phyloP scores from a whole-genome alignment of 2,888 invertebrate genomes.

The Drosophila imparisetae region DNA sequence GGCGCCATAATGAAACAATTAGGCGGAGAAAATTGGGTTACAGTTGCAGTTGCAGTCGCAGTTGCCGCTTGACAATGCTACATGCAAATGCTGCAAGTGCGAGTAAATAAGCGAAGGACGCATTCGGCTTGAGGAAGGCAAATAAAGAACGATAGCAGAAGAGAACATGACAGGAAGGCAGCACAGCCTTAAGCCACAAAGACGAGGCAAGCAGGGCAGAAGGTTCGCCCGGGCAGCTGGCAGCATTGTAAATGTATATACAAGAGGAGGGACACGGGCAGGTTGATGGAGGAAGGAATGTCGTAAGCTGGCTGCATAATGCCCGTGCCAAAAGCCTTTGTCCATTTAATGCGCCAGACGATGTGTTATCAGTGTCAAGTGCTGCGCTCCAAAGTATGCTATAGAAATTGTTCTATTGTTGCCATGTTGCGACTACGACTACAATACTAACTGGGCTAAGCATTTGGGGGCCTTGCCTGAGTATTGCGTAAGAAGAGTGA shows the following conservation, averaged over 20 bases:
- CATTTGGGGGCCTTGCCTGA: constrained; percentile 7
- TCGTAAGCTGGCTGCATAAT: constrained; percentile 59
- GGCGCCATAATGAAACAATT: constrained; percentile 82
- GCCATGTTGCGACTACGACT: constrained; percentile 14
- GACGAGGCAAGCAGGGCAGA: constrained; percentile 15
- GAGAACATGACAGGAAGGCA: constrained; percentile 53
- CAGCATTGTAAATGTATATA: constrained; percentile 17
- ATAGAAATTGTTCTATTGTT: constrained; percentile 53
- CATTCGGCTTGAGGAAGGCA: constrained; percentile 41
- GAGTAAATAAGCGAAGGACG: constrained; percentile 62
- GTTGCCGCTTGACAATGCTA: constrained; percentile 61
- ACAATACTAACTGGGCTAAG: constrained; percentile 38
- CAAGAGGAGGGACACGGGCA: neutral
- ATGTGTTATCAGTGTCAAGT: constrained; percentile 81
- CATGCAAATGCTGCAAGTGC: constrained; percentile 72
- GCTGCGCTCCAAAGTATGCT: constrained; percentile 68
- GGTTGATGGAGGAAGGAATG: neutral
- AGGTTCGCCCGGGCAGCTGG: constrained; percentile 1
- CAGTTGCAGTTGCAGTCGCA: constrained; percentile 47
- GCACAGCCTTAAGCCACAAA: constrained; percentile 37
- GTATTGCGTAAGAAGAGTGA: constrained; percentile 26
- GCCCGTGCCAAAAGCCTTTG: constrained; percentile 54
- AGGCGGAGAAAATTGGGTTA: constrained; percentile 81
- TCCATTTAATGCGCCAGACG: constrained; percentile 74
- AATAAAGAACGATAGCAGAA: constrained; percentile 45